Percentiles rank a stretch among this genome's conserved stretches.
Evolutionary conservation across 2,797 vertebrate genomes (phyloP).

Genomic region (Karalla daura): DNA sequence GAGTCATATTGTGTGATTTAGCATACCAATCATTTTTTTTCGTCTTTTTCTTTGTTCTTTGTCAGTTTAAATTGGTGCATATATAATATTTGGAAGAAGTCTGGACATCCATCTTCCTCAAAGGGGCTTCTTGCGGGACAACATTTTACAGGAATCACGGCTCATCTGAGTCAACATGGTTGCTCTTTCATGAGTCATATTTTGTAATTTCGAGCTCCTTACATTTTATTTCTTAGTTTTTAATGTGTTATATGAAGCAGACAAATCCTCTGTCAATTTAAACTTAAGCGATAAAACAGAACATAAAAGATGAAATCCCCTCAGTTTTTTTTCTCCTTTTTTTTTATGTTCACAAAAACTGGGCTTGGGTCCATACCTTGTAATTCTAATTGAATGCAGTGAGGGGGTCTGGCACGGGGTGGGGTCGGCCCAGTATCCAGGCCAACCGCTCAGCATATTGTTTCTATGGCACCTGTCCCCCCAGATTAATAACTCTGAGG

Average conservation of each 20-base stretch:
- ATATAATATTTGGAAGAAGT: too few relatives aligned
- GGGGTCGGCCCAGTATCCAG: conserved; percentile 68
- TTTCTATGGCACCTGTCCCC: conserved; percentile 79
- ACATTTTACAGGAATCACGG: too few relatives aligned
- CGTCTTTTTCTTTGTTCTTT: too few relatives aligned
- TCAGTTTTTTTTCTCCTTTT: conserved; percentile 9
- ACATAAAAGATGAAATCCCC: conserved; percentile 22
- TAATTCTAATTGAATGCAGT: conserved; percentile 75
- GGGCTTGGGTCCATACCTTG: conserved; percentile 65
- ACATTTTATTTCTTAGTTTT: neutral
- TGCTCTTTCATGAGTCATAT: too few relatives aligned
- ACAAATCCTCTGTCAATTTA: neutral
- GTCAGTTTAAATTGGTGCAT: too few relatives aligned
- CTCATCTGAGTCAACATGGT: too few relatives aligned
- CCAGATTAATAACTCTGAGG: conserved; percentile 81
- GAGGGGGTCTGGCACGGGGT: conserved; percentile 61
- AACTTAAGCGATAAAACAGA: conserved; percentile 25
- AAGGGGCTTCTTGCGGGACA: too few relatives aligned
- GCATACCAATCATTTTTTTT: neutral
- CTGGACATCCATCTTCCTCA: too few relatives aligned
- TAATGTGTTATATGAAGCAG: neutral
- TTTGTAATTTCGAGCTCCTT: too few relatives aligned
- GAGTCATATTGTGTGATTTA: neutral
- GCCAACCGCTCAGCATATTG: conserved; percentile 77
- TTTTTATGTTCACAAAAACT: conserved; percentile 44